Evolutionary conservation across 2,888 invertebrate genomes (phyloP).

Genomic region (Laspeyria flexula): DNA sequence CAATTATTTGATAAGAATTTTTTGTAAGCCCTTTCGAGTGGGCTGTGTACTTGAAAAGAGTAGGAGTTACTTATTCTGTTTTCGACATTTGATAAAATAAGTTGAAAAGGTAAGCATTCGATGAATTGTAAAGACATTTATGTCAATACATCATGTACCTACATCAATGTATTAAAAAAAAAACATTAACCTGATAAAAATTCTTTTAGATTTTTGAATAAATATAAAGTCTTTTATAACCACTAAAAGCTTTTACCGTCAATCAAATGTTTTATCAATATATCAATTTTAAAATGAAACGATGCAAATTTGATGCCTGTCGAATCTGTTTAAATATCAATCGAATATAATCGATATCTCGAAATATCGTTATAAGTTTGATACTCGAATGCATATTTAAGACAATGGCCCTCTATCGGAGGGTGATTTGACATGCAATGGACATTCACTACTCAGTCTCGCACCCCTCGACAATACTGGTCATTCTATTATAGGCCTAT

Average conservation of each 20-base stretch:
- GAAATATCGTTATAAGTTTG: slow-evolving; percentile 10
- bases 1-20: slow-evolving; percentile 69
- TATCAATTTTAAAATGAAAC: not conserved
- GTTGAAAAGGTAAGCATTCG: no score
- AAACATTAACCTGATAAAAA: not conserved
- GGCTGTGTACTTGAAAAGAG: slow-evolving; percentile 27
- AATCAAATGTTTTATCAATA: not conserved
- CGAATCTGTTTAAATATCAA: not conserved
- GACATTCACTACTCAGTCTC: slow-evolving; percentile 35
- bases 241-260: not conserved
- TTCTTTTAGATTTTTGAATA: no score
- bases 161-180: not conserved
- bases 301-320: not conserved
- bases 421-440: slow-evolving; percentile 55
- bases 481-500: slow-evolving; percentile 21
- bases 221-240: no score
- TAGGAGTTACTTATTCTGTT: slow-evolving; percentile 11
- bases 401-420: slow-evolving; percentile 12
- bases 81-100: slow-evolving; percentile 18
- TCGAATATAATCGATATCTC: not conserved
- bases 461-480: slow-evolving; percentile 21
- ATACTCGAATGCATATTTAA: slow-evolving; percentile 26
- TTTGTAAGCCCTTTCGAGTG: slow-evolving; percentile 38
- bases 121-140: not conserved
- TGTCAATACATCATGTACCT: not conserved